Evolutionary conservation across 2,797 vertebrate genomes (phyloP).

Genomic region (Cephalopachus bancanus): DNA sequence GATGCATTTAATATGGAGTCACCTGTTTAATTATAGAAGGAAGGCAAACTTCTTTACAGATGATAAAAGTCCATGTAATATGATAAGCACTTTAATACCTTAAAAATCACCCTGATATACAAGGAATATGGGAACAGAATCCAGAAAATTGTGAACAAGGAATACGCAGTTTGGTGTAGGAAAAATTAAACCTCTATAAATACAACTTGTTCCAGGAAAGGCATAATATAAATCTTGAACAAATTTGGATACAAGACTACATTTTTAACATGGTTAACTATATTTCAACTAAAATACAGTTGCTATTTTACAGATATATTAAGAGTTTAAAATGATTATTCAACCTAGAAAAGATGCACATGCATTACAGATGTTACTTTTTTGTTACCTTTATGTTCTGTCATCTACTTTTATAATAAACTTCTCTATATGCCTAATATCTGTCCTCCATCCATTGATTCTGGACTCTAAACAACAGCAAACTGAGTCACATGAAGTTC

Average conservation of each 20-base stretch:
- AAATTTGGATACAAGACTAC: neutral
- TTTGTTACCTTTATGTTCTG: neutral
- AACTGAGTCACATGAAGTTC: neutral
- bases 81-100: neutral
- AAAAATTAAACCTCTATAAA: neutral
- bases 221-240: neutral
- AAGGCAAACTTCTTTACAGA: neutral
- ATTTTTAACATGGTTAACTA: neutral
- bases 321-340: neutral
- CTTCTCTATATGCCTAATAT: neutral
- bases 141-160: neutral
- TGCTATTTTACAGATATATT: neutral
- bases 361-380: neutral
- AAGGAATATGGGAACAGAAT: neutral
- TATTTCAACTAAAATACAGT: slow-evolving; percentile 20
- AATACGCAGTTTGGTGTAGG: neutral
- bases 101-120: neutral
- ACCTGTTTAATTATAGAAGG: slow-evolving; percentile 21
- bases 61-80: neutral
- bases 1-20: neutral
- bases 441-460: neutral
- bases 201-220: neutral
- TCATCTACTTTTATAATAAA: neutral
- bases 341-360: slow-evolving; percentile 34
- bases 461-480: neutral